phyloP scores from a whole-genome alignment of 2,113 vertebrate genomes.

The Spermophilus dauricus region DNA sequence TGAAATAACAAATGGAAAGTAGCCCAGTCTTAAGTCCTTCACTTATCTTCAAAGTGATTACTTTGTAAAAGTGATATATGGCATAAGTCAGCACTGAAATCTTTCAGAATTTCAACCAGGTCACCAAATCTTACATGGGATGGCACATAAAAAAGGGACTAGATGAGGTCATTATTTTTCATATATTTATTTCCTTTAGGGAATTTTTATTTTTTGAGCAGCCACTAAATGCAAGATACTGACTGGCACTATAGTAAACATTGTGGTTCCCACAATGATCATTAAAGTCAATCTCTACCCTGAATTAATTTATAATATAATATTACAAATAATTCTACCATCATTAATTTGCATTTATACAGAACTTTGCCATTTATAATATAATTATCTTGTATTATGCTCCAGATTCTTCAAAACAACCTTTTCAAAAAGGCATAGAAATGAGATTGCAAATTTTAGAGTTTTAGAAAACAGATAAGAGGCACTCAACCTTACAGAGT shows the following conservation, averaged over 20 bases:
- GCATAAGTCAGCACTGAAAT: not conserved
- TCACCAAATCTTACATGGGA: not conserved
- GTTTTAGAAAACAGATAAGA: not conserved
- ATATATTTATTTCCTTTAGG: not conserved
- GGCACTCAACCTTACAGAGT: not conserved
- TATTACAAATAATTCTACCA: constrained; percentile 26
- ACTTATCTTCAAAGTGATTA: constrained; percentile 46
- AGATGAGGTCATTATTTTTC: not conserved
- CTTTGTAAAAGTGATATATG: not conserved
- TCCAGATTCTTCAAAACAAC: not conserved
- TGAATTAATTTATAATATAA: not conserved
- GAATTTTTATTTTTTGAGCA: constrained; percentile 9
- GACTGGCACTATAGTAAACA: not conserved
- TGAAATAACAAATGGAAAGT: constrained; percentile 60
- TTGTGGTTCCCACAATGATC: not conserved
- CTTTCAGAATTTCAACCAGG: not conserved
- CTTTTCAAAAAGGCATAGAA: constrained; percentile 48
- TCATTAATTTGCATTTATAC: not conserved
- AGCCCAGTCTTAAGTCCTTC: not conserved
- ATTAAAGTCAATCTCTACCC: not conserved
- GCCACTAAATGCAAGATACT: not conserved
- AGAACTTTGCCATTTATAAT: not conserved
- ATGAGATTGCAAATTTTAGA: constrained; percentile 28
- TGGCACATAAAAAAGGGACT: not conserved
- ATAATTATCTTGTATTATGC: not conserved